Base-by-base conservation (phyloP, 2,797 vertebrate genomes). In the Ctenosaura bakeri region DNA sequence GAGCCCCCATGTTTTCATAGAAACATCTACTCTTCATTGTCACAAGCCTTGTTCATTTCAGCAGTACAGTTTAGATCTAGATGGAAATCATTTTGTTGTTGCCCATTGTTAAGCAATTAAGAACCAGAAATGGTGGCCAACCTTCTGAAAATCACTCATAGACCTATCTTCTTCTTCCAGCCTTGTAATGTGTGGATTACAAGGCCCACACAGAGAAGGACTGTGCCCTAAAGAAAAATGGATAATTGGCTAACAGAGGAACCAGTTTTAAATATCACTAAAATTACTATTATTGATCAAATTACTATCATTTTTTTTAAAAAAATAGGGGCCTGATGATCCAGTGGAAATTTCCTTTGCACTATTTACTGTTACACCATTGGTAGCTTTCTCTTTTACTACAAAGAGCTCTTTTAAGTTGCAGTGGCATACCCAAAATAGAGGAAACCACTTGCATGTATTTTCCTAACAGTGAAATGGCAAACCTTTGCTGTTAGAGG, bases 271-370 rank as follows among this genome's bases (percentile, higher is more conserved):
- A 59, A 50, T 1, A 38, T 29, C 38, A 52, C 13, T 22, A 52
- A 64, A 89, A 50, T 35, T 66, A 9, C 22, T 76, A 66, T 32
- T 52, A 81, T 76, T 73, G 73, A 89, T 14, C 83, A 64, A 85
- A 69, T 3, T n/a, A n/a, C 32, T 59, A 6, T 91, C 89, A 8
- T 66, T 69, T 42, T 59, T 79, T 87, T 74, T 1, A 35, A 76
- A 76, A 24, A 74, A 79, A 79, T 42, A 24, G 16, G 14, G 64
- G 85, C 73, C 89, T 92, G 85, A 50, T 29, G 0, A 0, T 84
- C 1, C 26, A 88, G 74, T 96, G 95, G 97, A 96, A 96, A 96
- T 95, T 96, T 96, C 95, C 96, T 91, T 83, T 56, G 32, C 24
- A 35, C 20, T 88, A 2, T 0, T 0, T 7, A 18, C 88, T 92